Evolutionary conservation across 2,113 vertebrate species (phyloP).

Genomic region (Recurvirostra avosetta): DNA sequence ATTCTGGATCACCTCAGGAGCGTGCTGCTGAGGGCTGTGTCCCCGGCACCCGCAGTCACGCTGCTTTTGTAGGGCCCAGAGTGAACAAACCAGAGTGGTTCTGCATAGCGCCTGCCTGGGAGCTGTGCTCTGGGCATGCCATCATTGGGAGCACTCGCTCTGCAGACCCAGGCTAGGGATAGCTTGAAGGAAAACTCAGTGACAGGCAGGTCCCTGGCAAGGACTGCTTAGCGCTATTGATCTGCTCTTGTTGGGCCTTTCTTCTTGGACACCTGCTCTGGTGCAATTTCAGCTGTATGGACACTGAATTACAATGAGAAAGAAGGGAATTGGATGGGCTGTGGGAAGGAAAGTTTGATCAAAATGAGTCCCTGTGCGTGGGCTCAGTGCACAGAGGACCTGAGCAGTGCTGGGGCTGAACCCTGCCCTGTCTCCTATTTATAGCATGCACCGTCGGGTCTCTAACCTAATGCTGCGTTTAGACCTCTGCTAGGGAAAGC

Average conservation of each 20-base stretch:
- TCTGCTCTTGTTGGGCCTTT: background rate
- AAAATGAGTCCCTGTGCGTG: background rate
- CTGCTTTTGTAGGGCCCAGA: background rate
- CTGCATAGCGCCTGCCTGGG: background rate
- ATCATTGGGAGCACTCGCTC: rapidly evolving
- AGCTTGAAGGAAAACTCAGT: background rate
- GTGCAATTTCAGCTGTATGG: background rate
- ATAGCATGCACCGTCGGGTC: background rate
- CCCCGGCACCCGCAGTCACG: rapidly evolving
- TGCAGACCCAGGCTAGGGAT: background rate
- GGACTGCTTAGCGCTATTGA: background rate
- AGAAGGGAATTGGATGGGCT: background rate
- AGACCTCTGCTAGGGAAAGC: background rate
- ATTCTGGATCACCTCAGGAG: background rate
- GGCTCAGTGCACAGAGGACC: background rate
- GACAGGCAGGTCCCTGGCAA: background rate
- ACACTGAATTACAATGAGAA: background rate
- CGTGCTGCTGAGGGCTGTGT: background rate
- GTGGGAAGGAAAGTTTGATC: background rate
- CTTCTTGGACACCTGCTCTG: background rate
- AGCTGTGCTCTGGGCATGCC: background rate
- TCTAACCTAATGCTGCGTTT: background rate
- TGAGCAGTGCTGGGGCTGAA: background rate
- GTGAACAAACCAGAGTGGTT: background rate
- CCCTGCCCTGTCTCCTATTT: background rate